These are phyloP conservation scores for Oncopodura yosiiana DNA, from an alignment of 1,140 invertebrate genomes.

Conservation along the genomic window DNA sequence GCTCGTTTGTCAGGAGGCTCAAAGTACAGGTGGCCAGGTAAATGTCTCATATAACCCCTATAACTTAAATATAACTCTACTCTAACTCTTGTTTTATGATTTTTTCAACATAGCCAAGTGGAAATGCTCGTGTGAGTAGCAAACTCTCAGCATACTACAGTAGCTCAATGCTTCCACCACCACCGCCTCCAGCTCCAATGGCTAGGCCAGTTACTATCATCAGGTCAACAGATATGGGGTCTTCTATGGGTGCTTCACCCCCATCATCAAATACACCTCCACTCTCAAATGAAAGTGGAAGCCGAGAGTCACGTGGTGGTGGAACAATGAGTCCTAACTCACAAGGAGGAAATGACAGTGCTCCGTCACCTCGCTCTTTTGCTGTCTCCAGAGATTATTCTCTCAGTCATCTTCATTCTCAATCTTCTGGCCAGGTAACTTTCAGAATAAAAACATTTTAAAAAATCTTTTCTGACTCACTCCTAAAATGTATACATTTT, in stretches of 20 bases:
- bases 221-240: slow-evolving; percentile 62
- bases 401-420: slow-evolving; percentile 36
- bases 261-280: slow-evolving; percentile 55
- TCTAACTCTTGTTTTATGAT: too few species aligned
- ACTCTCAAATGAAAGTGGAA: slow-evolving; percentile 24
- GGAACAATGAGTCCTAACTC: slow-evolving; percentile 36
- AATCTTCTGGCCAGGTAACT: slow-evolving; percentile 33
- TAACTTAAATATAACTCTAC: too few species aligned
- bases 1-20: slow-evolving; percentile 87
- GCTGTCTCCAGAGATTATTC: slow-evolving; percentile 34
- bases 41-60: too few species aligned
- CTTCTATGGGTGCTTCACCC: slow-evolving; percentile 42
- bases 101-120: slow-evolving; percentile 18
- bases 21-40: slow-evolving; percentile 69
- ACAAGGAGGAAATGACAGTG: slow-evolving; percentile 28
- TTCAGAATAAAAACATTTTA: not conserved
- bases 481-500: slow-evolving; percentile 1
- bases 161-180: slow-evolving; percentile 81
- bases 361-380: slow-evolving; percentile 28
- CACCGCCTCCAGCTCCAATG: slow-evolving; percentile 66
- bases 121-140: slow-evolving; percentile 33
- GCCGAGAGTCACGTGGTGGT: slow-evolving; percentile 31
- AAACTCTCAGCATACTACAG: slow-evolving; percentile 76
- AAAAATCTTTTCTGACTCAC: not conserved
- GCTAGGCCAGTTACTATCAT: slow-evolving; percentile 91